These are phyloP conservation scores for Metellina segmentata DNA, from an alignment of 2,888 invertebrate species.

Conservation along the genomic window DNA sequence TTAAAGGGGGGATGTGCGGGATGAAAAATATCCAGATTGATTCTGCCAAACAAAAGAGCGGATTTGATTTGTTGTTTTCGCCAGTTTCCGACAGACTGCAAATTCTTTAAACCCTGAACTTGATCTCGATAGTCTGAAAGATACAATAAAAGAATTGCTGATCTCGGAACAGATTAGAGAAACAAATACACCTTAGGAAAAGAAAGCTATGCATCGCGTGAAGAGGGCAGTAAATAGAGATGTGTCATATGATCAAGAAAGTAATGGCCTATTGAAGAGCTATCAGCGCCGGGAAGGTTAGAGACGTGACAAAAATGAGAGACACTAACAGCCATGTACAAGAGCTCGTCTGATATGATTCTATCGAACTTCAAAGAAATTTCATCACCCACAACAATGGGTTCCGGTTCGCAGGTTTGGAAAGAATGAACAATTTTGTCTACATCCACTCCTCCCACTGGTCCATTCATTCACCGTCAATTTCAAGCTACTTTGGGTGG, in stretches of 20 bases:
- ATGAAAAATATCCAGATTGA: no score
- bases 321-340: constrained; percentile 49
- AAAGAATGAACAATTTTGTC: constrained; percentile 61
- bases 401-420: constrained; percentile 66
- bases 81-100: not conserved
- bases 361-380: constrained; percentile 58
- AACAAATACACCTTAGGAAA: no score
- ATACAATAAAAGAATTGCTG: not conserved
- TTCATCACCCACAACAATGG: constrained; percentile 63
- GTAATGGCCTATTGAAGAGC: constrained; percentile 30
- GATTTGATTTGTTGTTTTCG: no score
- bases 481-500: constrained; percentile 7
- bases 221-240: not conserved
- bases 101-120: not conserved
- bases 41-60: no score
- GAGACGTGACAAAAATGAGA: constrained; percentile 65
- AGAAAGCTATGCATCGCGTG: no score
- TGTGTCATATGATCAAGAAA: constrained; percentile 24
- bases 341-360: constrained; percentile 36
- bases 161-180: no score
- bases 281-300: not conserved
- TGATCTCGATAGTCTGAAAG: not conserved
- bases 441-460: not conserved
- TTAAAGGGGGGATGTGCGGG: no score
- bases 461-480: constrained; percentile 24